Conservation (phyloP, 2,888 invertebrate genomes). For the Candidula unifasciata region DNA sequence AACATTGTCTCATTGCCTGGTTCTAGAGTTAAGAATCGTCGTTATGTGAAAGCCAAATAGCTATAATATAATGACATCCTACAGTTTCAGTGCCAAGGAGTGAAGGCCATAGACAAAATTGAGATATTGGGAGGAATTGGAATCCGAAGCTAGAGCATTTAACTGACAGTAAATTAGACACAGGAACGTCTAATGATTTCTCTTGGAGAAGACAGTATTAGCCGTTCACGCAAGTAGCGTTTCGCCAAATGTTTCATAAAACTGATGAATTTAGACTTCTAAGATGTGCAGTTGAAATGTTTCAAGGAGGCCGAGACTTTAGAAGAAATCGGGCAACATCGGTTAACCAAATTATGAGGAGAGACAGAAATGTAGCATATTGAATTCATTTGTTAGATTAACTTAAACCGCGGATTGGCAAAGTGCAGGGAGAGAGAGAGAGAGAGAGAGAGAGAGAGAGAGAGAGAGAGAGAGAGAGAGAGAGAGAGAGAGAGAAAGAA, state of each 20-base stretch:
- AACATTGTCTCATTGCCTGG: not conserved
- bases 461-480: not conserved
- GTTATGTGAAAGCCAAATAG: too few relatives aligned
- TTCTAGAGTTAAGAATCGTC: too few relatives aligned
- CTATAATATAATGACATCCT: too few relatives aligned
- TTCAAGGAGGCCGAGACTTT: too few relatives aligned
- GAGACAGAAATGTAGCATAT: not conserved
- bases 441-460: not conserved
- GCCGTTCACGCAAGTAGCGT: not conserved
- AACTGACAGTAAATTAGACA: not conserved
- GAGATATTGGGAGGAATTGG: not conserved
- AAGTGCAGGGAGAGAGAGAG: not conserved
- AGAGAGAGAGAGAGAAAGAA: conserved; percentile 21
- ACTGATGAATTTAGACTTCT: too few relatives aligned
- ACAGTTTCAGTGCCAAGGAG: too few relatives aligned
- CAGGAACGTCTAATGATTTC: not conserved
- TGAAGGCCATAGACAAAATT: too few relatives aligned
- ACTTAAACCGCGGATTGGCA: not conserved
- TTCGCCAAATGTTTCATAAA: too few relatives aligned
- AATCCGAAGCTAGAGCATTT: not conserved
- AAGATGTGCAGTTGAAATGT: too few relatives aligned
- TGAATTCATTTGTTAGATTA: not conserved
- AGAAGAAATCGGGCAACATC: too few relatives aligned
- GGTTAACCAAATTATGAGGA: too few relatives aligned
- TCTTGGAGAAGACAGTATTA: not conserved